Evolutionary conservation across 2,888 invertebrate species (phyloP), one percentile per base, ranked within the genome.

Genomic region (Orthosia gothica): DNA sequence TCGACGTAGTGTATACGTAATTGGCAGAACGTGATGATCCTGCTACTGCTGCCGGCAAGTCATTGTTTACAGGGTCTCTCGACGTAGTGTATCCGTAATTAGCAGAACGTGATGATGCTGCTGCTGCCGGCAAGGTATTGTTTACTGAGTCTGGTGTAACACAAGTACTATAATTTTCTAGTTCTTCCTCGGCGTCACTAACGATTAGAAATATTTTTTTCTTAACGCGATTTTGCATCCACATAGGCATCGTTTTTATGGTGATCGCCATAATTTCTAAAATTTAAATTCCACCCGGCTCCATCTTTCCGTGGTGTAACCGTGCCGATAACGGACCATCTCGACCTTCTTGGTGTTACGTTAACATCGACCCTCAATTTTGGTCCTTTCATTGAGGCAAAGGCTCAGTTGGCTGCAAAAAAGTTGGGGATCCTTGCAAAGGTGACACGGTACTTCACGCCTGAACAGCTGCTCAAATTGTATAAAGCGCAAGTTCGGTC

Each of bases 101-200:
- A 57, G 69, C 74, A 74, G 57, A 69, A 70, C 58, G 58, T 74
- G 64, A 74, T 70, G 69, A 74, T 74, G 55, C 63, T 69, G 74
- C 63, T 74, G 67, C 72, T 65, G 66, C 55, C 69, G 66, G 57
- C 20, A 72, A 72, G 72, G 57, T 72, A 66, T 59, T 74, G 68
- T 69, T 69, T 58, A 69, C 61, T 61, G 69, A 69, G 61, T 69
- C 69, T 75, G 71, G 73, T 73, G 68, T 76, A 69, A 68, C 76
- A 76, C 72, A 68, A 64, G 63, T 61, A 66, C 74, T 73, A 76
- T 68, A 69, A 76, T 64, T 73, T 68, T 76, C 76, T 50, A 73
- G 64, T 69, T 76, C 73, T 71, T 76, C 76, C 68, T 73, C 76
- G 64, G 76, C 68, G 54, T 73, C 76, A 73, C 73, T 73, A 63